A percentile compares a stretch with the other conserved stretches of the same genome.
Conservation (phyloP, 2,113 vertebrate species). For the Pituophis catenifer region DNA sequence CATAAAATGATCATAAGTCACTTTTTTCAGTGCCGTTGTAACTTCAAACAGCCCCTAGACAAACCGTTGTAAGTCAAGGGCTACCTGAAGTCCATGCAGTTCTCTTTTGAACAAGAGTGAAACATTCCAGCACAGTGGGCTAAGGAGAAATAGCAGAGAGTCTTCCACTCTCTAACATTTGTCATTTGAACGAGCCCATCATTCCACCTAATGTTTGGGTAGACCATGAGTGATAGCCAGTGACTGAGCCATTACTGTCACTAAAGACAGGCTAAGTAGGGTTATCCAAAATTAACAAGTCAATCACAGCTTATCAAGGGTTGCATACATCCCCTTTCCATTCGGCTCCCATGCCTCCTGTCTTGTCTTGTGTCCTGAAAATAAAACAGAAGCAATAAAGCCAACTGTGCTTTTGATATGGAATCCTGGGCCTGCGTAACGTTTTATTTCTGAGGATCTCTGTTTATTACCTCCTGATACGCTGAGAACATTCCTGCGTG, state of each 20-base stretch:
- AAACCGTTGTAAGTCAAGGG: neutral
- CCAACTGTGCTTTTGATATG: constrained; percentile 31
- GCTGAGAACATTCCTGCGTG: constrained; percentile 73
- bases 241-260: neutral
- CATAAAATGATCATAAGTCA: neutral
- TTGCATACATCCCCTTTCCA: neutral
- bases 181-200: neutral
- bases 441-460: constrained; percentile 56
- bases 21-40: neutral
- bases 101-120: neutral
- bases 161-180: neutral
- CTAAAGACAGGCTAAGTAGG: neutral
- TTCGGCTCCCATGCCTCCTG: neutral
- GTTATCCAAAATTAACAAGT: neutral
- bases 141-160: neutral
- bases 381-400: constrained; percentile 28
- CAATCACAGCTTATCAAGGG: neutral
- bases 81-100: neutral
- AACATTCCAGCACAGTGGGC: neutral
- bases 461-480: constrained; percentile 57
- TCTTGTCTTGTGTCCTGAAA: constrained; percentile 11
- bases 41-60: neutral
- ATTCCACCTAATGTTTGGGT: neutral
- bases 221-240: neutral
- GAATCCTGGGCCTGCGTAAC: constrained; percentile 46